Evolutionary conservation across 2,797 vertebrate species (phyloP).

Genomic region (Poecilia picta): DNA sequence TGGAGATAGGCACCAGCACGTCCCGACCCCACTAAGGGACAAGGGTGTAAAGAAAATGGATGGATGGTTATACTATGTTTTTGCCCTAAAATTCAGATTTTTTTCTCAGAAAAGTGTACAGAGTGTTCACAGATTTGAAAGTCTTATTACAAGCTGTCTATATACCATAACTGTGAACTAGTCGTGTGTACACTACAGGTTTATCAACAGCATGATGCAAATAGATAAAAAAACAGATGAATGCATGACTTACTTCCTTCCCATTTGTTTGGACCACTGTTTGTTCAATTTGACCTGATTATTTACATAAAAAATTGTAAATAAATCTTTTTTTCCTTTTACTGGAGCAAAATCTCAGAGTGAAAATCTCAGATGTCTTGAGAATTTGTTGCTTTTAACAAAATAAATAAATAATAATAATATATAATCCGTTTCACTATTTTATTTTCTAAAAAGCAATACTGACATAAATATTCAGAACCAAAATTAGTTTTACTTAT

Average conservation of each 20-base stretch:
- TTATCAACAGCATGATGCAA: constrained; percentile 2
- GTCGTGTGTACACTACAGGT: not conserved
- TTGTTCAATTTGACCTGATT: not conserved
- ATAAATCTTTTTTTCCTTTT: not conserved
- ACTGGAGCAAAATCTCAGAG: too few species aligned
- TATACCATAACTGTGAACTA: not conserved
- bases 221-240: not conserved
- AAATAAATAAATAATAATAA: not conserved
- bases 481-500: not conserved
- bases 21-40: too few species aligned
- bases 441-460: not conserved
- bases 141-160: not conserved
- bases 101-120: not conserved
- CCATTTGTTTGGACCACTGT: not conserved
- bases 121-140: not conserved
- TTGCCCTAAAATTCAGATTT: too few species aligned
- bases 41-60: too few species aligned
- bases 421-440: not conserved
- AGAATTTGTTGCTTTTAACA: not conserved
- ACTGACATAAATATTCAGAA: not conserved
- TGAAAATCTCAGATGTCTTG: not conserved
- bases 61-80: too few species aligned
- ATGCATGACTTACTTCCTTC: not conserved
- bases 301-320: not conserved
- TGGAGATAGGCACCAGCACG: too few species aligned